phyloP scores from a whole-genome alignment of 1,140 invertebrate species.

The Galendromus occidentalis region DNA sequence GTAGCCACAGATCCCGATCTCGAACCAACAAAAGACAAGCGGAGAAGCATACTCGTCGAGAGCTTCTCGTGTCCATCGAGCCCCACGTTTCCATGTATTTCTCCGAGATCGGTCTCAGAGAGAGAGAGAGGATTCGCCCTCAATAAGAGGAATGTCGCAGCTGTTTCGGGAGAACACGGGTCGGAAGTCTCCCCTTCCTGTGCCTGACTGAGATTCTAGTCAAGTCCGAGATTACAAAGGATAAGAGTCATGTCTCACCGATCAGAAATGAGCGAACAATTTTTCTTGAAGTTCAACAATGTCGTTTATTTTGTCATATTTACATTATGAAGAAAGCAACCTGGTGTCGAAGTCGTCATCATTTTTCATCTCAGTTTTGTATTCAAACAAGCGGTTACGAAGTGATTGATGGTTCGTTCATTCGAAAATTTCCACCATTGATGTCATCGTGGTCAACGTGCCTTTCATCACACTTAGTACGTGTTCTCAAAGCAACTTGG shows the following conservation, averaged over 20 bases:
- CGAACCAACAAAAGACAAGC: no score
- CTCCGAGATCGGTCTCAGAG: no score
- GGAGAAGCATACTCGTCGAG: no score
- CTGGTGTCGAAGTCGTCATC: background rate
- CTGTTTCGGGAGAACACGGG: no score
- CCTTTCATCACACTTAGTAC: background rate
- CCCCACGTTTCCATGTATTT: no score
- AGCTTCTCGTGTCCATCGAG: no score
- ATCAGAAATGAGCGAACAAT: background rate
- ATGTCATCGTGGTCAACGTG: background rate
- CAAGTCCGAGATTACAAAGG: no score
- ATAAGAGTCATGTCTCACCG: background rate
- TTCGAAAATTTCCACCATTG: background rate
- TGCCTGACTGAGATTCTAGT: no score
- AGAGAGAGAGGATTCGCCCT: no score
- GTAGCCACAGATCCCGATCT: no score
- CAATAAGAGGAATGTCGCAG: no score
- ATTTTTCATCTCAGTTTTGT: background rate
- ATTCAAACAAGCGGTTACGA: background rate
- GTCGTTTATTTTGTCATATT: slow-evolving; percentile 11
- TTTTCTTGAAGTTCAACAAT: slow-evolving; percentile 10
- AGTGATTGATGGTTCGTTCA: background rate
- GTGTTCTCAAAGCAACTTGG: background rate
- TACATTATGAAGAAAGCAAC: slow-evolving; percentile 11
- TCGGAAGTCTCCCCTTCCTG: no score